A percentile compares a stretch with the other conserved stretches of the same genome.
phyloP scores from a whole-genome alignment of 2,113 vertebrate species.

The Calidris pygmaea region DNA sequence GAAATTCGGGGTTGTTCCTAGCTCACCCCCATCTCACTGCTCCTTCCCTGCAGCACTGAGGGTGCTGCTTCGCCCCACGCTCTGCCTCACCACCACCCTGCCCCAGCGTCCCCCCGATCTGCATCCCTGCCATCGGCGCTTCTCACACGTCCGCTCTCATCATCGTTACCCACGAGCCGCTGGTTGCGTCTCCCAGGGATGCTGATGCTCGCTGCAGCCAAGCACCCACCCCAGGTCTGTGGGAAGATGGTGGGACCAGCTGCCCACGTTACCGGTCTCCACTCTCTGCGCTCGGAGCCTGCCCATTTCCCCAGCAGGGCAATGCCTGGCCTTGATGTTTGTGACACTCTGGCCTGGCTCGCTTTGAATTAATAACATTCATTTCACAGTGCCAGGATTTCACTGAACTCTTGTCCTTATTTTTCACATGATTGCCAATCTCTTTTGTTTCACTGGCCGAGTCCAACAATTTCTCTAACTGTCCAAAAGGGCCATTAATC shows the following conservation, averaged over 20 bases:
- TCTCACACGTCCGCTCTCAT: not conserved
- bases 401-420: constrained; percentile 40
- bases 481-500: constrained; percentile 30
- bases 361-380: constrained; percentile 33
- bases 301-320: not conserved
- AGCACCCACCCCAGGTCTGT: not conserved
- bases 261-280: not conserved
- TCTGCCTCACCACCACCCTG: not conserved
- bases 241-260: not conserved
- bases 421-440: constrained; percentile 52
- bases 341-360: constrained; percentile 7
- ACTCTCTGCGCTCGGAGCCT: rapidly evolving
- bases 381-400: constrained; percentile 59
- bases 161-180: rapidly evolving
- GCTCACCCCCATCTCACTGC: rapidly evolving
- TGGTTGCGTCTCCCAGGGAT: rapidly evolving
- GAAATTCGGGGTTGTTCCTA: not conserved
- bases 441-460: not conserved
- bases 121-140: not conserved
- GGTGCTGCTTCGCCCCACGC: not conserved
- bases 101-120: rapidly evolving
- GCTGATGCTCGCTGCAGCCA: rapidly evolving
- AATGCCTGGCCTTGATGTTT: not conserved
- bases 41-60: not conserved
- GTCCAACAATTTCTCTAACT: constrained; percentile 20